Base-by-base conservation (phyloP, 2,113 vertebrate species). In the human (Homo sapiens) region DNA sequence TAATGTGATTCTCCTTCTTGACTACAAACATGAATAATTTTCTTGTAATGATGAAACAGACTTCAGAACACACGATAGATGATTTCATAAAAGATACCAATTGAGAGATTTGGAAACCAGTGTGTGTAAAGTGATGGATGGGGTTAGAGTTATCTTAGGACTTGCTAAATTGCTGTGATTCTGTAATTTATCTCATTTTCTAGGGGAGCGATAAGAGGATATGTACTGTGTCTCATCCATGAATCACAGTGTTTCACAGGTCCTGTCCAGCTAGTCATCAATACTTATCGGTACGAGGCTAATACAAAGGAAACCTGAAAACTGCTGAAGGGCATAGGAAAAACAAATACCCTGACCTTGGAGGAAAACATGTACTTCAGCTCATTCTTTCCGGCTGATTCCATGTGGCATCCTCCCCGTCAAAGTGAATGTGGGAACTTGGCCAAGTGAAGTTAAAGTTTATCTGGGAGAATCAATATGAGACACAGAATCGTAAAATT, bases 271-370 rank as follows among this genome's bases (percentile, higher is more conserved):
- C 1, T 1, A 13, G 27, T 66, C 14, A 43, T 14, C 43, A 52
- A 22, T 52, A 11, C 16, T 89, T 45, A 22, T 30, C 14, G 0
- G 55, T 8, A 38, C 3, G 9, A 12, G 40, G 38, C 3, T 20
- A 8, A 1, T 16, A 13, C 1, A 2, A 59, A 52, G 66, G 8
- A 25, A 48, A 10, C 10, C 6, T 18, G 45, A 32, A 6, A 45
- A 32, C 2, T 5, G 0, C 1, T 9, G 8, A 57, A 50, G 59
- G 48, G 8, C 9, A 0, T 0, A 1, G 17, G 6, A 14, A 40
- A 48, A 38, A 18, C 25, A 5, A 1, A 1, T 0, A 0, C 43
- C 48, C 25, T 5, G 50, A 59, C 72, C 50, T 70, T 79, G 88
- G 23, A 50, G 59, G 30, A 8, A 30, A 43, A 35, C 14, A 0